These are phyloP conservation scores for Nebria brevicollis DNA, from an alignment of 2,888 invertebrate species.

Conservation along the genomic window DNA sequence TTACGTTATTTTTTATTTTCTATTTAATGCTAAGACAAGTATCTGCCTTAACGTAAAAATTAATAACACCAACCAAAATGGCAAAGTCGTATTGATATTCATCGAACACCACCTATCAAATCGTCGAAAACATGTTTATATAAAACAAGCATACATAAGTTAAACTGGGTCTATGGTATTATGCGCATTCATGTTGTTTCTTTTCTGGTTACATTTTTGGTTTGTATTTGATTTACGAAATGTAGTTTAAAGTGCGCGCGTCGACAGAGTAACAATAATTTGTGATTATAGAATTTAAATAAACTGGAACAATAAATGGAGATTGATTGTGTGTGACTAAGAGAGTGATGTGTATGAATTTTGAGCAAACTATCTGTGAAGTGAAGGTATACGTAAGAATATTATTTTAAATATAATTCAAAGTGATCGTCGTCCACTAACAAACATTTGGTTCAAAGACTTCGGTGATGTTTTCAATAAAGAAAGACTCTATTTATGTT, in stretches of 20 bases:
- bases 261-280: background rate
- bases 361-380: constrained; percentile 6
- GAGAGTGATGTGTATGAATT: background rate
- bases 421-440: constrained; percentile 40
- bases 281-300: background rate
- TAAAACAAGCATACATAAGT: too few relatives aligned
- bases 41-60: too few relatives aligned
- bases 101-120: too few relatives aligned
- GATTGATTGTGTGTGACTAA: background rate
- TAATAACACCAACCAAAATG: too few relatives aligned
- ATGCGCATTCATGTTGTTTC: background rate
- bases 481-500: background rate
- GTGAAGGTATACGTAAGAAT: constrained; percentile 36
- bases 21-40: too few relatives aligned
- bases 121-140: too few relatives aligned
- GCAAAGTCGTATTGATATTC: too few relatives aligned
- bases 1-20: too few relatives aligned
- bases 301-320: background rate
- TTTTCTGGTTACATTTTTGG: background rate
- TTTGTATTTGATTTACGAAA: background rate
- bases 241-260: background rate
- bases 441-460: constrained; percentile 7
- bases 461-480: background rate
- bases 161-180: background rate
- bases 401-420: constrained; percentile 15